Evolutionary conservation across 2,113 vertebrate species (phyloP).

Genomic region (Rhagologus leucostigma): DNA sequence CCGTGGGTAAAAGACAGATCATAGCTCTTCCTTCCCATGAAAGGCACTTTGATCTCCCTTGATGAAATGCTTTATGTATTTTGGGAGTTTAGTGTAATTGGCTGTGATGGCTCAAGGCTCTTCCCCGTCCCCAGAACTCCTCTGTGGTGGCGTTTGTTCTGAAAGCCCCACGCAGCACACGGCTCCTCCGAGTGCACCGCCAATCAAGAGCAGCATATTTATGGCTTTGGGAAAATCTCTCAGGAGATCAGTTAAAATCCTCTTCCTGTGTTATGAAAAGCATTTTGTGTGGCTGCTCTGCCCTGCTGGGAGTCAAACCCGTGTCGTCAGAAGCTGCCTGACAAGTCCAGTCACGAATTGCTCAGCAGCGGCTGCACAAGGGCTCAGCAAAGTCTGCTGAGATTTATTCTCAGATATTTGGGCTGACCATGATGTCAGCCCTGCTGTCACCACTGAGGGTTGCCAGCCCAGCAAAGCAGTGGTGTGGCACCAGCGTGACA

Average conservation of each 20-base stretch:
- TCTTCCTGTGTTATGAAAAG: neutral
- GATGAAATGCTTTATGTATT: constrained; percentile 35
- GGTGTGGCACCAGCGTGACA: neutral
- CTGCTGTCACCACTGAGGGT: neutral
- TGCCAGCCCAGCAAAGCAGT: neutral
- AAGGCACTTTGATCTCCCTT: constrained; percentile 47
- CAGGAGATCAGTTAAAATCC: neutral
- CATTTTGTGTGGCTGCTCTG: neutral
- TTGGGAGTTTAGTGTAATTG: neutral
- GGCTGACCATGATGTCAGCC: neutral
- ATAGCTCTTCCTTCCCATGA: constrained; percentile 33
- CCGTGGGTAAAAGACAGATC: constrained; percentile 7
- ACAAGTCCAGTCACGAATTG: neutral
- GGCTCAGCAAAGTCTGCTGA: neutral
- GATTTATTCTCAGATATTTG: neutral
- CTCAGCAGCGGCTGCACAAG: neutral
- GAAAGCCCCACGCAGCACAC: neutral
- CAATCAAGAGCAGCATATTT: neutral
- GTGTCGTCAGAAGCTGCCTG: neutral
- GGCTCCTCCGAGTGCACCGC: fast-evolving
- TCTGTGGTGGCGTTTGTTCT: neutral
- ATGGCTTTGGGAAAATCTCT: constrained; percentile 1
- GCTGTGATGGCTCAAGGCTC: constrained; percentile 13
- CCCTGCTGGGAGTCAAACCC: neutral
- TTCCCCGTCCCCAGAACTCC: neutral